A percentile compares a stretch with the other conserved stretches of the same genome.
Conservation (phyloP, 2,888 invertebrate species). For the Thecophora atra region DNA sequence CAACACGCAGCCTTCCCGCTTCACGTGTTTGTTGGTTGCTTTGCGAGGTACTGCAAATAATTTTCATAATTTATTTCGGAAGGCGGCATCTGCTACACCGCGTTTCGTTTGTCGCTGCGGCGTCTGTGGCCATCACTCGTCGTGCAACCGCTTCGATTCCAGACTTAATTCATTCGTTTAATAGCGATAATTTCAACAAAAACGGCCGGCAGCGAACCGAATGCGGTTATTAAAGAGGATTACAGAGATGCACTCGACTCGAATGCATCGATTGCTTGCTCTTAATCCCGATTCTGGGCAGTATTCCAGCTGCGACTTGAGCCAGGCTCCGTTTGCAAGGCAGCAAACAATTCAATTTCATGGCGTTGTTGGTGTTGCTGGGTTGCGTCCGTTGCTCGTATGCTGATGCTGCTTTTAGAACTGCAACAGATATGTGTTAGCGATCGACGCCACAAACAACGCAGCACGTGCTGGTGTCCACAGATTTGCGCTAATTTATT, state of each 20-base stretch:
- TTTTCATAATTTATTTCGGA: conserved; percentile 34
- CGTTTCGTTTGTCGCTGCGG: neutral
- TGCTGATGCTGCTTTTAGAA: conserved; percentile 4
- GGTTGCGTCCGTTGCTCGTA: neutral
- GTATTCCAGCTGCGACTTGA: conserved; percentile 25
- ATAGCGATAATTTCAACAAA: conserved; percentile 23
- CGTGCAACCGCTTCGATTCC: conserved; percentile 31
- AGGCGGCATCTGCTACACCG: conserved; percentile 2
- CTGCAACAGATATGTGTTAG: conserved; percentile 9
- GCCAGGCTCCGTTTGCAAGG: conserved; percentile 36
- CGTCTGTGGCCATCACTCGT: neutral
- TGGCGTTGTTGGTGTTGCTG: conserved; percentile 51
- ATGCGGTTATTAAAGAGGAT: conserved; percentile 31
- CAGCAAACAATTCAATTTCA: conserved; percentile 60
- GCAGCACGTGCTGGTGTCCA: neutral
- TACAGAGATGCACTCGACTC: conserved; percentile 13
- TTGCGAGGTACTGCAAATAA: conserved; percentile 22
- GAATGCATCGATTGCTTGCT: neutral
- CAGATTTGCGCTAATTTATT: neutral
- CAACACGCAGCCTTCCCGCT: no score
- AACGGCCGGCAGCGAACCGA: conserved; percentile 10
- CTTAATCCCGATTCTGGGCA: conserved; percentile 21
- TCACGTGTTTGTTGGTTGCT: conserved; percentile 7
- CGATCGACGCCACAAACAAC: neutral
- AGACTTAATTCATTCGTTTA: conserved; percentile 33